Evolutionary conservation across 2,888 invertebrate genomes (phyloP).

Genomic region (Tridacna gigas): DNA sequence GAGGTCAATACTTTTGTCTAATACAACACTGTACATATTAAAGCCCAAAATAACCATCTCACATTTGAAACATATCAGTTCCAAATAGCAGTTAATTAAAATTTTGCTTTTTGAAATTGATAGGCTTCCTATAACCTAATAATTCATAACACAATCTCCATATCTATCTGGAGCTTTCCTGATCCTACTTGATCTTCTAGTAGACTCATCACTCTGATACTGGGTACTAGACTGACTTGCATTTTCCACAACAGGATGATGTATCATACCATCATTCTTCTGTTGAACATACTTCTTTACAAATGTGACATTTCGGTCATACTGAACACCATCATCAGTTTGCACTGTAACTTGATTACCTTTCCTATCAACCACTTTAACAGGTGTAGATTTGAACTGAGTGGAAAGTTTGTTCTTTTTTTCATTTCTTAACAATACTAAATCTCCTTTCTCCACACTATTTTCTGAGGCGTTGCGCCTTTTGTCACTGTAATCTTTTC

Average conservation of each 20-base stretch:
- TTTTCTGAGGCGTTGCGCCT: slow-evolving; percentile 24
- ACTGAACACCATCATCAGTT: neutral
- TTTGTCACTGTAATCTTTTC: slow-evolving; percentile 34
- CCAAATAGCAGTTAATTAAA: too few species aligned
- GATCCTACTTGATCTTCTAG: too few species aligned
- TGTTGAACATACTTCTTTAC: neutral
- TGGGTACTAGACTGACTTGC: neutral
- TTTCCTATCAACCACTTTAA: neutral
- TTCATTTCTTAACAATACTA: slow-evolving; percentile 32
- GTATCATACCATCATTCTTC: neutral
- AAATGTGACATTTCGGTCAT: neutral
- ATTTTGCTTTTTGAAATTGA: too few species aligned
- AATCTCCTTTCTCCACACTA: slow-evolving; percentile 39
- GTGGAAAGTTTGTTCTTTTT: slow-evolving; percentile 20
- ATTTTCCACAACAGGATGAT: neutral
- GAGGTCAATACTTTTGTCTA: too few species aligned
- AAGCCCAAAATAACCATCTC: too few species aligned
- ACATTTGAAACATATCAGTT: too few species aligned
- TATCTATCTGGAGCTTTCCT: too few species aligned
- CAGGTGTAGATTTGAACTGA: neutral
- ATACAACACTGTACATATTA: too few species aligned
- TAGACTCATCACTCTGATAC: too few species aligned
- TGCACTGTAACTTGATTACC: neutral
- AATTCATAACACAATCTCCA: too few species aligned
- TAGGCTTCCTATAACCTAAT: too few species aligned